Percentiles rank a stretch among this genome's conserved stretches.
These are phyloP conservation scores for Vanacampus margaritifer DNA, from an alignment of 2,113 vertebrate genomes.

Conservation along the genomic window DNA sequence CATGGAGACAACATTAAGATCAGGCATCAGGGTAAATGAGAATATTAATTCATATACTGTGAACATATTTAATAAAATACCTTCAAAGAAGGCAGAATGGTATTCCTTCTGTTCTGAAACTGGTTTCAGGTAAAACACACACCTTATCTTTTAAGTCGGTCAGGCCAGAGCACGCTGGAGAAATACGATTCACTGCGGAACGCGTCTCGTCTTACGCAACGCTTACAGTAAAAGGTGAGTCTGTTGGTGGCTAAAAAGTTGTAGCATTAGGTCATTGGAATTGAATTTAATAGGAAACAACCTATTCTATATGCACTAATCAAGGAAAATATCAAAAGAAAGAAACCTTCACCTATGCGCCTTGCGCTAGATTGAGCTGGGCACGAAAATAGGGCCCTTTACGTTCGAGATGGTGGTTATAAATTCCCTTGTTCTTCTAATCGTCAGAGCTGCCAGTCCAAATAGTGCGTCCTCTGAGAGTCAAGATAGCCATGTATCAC, in stretches of 20 bases:
- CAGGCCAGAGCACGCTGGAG: slow-evolving; percentile 81
- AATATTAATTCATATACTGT: neutral
- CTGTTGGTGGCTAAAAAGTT: neutral
- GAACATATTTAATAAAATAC: neutral
- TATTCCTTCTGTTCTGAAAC: slow-evolving; percentile 4
- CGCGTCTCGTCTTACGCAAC: slow-evolving; percentile 82
- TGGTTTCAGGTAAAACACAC: slow-evolving; percentile 78
- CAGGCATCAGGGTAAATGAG: slow-evolving; percentile 79
- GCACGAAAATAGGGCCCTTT: no score
- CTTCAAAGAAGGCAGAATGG: neutral
- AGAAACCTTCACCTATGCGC: no score
- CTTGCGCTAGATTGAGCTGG: no score
- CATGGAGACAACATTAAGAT: slow-evolving; percentile 81
- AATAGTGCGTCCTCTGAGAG: slow-evolving; percentile 83
- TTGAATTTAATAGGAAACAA: no score
- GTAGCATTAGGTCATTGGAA: neutral
- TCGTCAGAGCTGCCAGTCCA: slow-evolving; percentile 84
- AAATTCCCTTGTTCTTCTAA: neutral
- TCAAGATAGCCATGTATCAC: slow-evolving; percentile 90
- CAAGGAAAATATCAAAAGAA: no score
- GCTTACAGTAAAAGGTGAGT: slow-evolving; percentile 85
- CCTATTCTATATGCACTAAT: no score
- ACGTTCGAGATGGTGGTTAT: no score
- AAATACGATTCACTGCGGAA: slow-evolving; percentile 88
- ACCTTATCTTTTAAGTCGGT: slow-evolving; percentile 75